phyloP scores from a whole-genome alignment of 2,888 invertebrate genomes.

The Drosophila macrospina region DNA sequence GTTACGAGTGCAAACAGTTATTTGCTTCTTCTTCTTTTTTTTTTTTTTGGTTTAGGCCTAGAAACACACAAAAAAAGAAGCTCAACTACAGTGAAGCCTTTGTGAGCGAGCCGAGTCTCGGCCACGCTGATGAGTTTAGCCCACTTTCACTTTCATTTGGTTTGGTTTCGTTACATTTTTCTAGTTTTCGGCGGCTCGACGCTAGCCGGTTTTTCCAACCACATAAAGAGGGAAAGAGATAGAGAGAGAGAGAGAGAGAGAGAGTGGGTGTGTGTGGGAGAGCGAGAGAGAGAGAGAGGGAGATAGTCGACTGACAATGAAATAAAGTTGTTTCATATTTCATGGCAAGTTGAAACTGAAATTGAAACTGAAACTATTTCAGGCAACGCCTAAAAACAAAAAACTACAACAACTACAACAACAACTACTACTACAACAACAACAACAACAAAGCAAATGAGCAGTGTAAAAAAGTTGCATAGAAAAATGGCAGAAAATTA shows the following conservation, averaged over 20 bases:
- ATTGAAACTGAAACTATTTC: slow-evolving; percentile 56
- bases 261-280: too few relatives aligned
- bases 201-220: slow-evolving; percentile 71
- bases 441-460: too few relatives aligned
- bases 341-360: slow-evolving; percentile 57
- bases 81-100: slow-evolving; percentile 43
- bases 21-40: slow-evolving; percentile 1
- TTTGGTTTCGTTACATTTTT: slow-evolving; percentile 63
- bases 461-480: slow-evolving; percentile 34
- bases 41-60: slow-evolving; percentile 48
- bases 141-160: slow-evolving; percentile 82
- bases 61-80: slow-evolving; percentile 22
- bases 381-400: slow-evolving; percentile 30
- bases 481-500: slow-evolving; percentile 60
- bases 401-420: slow-evolving; percentile 5
- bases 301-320: slow-evolving; percentile 64
- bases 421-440: too few relatives aligned
- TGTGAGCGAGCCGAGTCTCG: slow-evolving; percentile 34
- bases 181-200: slow-evolving; percentile 39
- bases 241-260: not conserved
- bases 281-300: slow-evolving; percentile 13
- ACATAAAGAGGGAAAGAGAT: not conserved
- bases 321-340: slow-evolving; percentile 76
- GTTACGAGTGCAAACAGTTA: slow-evolving; percentile 45
- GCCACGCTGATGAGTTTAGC: slow-evolving; percentile 78